Base-by-base conservation (phyloP, 92 coral and sea anemone genomes). In the Epizoanthus fatuus region DNA sequence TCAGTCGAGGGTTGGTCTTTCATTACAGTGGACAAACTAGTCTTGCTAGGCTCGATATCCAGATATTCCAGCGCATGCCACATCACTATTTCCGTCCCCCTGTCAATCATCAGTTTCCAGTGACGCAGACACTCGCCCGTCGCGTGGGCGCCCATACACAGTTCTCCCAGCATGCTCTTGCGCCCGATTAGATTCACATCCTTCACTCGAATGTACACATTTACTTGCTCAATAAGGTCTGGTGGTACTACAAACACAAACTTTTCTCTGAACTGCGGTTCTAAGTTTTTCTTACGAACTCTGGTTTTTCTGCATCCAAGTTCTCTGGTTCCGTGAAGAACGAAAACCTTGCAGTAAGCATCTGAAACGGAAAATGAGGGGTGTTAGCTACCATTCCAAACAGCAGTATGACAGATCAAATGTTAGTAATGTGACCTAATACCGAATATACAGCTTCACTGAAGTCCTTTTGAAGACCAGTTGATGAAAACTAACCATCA, bases 341-440 rank as follows among this genome's bases (percentile, higher is more conserved):
- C 89, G 81, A 95, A 94, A 5, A 97, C 83, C 78, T 93, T 95
- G 73, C 96, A 98, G 78, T 95, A 97, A 5, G 99, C 80, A 88
- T 96, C 99, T 97, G 72, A 13, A 70, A 63, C 22, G 40, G 51
- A 68, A 8, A 69, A 42, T 17, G 40, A 25, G 16, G 63, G 4
- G 35, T 16, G 5, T 51, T 5, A 19, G 59, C 51, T 3, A 49
- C 32, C 3, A 6, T 9, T 40, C 5, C 1, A 20, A 16, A 51
- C 11, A 72, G 15, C 3, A 22, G 29, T 3, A 8, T 9, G 49
- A 44, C 49, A 8, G 53, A 49, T 29, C 35, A 29, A 1, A 29
- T 29, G 35, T 29, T 29, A 29, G 35, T 29, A 1, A 29, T 29
- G 35, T 29, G 35, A 0, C 35, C 35, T 29, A 29, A 29, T 29